Conservation (phyloP, 2,888 invertebrate genomes). For the Sericinus montela region DNA sequence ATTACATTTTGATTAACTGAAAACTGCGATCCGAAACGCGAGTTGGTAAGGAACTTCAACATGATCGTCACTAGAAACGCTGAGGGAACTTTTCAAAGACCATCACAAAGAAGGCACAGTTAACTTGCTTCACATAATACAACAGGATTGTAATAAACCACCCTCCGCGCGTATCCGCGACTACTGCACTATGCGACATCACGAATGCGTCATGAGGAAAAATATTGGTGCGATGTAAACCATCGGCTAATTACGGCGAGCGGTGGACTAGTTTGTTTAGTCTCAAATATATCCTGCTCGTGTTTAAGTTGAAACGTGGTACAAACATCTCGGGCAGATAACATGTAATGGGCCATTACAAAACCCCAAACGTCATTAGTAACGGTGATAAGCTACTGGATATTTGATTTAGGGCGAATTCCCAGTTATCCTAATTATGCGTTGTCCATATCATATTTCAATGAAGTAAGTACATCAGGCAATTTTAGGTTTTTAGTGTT, state of each 20-base stretch:
- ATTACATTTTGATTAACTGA: conserved; percentile 14
- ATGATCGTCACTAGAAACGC: conserved; percentile 1
- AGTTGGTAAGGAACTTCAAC: conserved; percentile 11
- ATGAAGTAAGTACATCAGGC: not conserved
- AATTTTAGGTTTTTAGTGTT: no score
- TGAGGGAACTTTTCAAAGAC: conserved; percentile 28
- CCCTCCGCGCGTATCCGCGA: conserved; percentile 24
- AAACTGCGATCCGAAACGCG: conserved; percentile 18
- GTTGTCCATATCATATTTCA: not conserved
- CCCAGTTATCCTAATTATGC: not conserved
- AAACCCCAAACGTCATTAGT: conserved; percentile 35
- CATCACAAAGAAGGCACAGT: conserved; percentile 35
- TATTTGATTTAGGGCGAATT: conserved; percentile 12
- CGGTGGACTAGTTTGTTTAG: conserved; percentile 46
- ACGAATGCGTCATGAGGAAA: conserved; percentile 63
- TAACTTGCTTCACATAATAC: conserved; percentile 8
- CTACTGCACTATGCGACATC: conserved; percentile 29
- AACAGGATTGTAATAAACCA: conserved; percentile 20
- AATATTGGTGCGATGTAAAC: conserved; percentile 51
- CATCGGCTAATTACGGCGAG: conserved; percentile 56
- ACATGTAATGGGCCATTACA: conserved; percentile 41
- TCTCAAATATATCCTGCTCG: conserved; percentile 40
- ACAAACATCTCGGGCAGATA: conserved; percentile 38
- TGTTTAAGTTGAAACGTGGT: conserved; percentile 36
- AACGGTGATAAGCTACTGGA: conserved; percentile 28